Base-by-base conservation (phyloP, 2,797 vertebrate species). In the Pseudochaenichthys georgianus region DNA sequence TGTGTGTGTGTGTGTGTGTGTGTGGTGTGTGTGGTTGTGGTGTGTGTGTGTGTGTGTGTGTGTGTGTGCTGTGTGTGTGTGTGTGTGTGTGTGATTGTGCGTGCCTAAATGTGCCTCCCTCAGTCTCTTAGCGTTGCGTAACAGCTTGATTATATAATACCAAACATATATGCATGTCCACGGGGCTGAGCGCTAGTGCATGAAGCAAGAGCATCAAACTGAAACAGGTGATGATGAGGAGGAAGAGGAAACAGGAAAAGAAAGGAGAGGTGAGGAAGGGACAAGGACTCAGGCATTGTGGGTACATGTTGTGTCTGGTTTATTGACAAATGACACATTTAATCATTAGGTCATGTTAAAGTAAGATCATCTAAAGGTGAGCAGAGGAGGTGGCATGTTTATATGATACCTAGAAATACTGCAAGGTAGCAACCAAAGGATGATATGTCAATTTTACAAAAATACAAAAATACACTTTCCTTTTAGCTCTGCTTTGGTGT, bases 81-180 rank as follows among this genome's bases (percentile, higher is more conserved):
- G 66, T 65, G 61, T 80, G 79, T 79, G 63, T 61, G 72, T 63
- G 71, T 62, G 63, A 64, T 31, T 57, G 42, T 23, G 46, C 70
- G 82, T 64, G 73, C 64, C 70, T 58, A 70, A 78, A 63, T 86
- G 46, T 72, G 72, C 69, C 80, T 90, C 73, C 75, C 81, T 88
- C 65, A 45, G 69, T 88, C 82, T 81, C 82, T 84, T 46, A 77
- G 81, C 23, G 71, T 95, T 95, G 89, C 86, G 51, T 94, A 95
- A 95, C 86, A 71, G 80, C 81, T 82, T 85, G 84, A 93, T 95
- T 94, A 93, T 88, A 94, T 94, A 95, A 95, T 93, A 87, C 88
- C 78, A 91, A 89, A 92, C 89, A 91, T 94, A 92, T 90, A 93
- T 90, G 89, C 87, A 85, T 83, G 88, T 90, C 91, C 89, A 91